These are phyloP conservation scores for Staurois parvus DNA, from an alignment of 2,797 vertebrate genomes.

Conservation along the genomic window DNA sequence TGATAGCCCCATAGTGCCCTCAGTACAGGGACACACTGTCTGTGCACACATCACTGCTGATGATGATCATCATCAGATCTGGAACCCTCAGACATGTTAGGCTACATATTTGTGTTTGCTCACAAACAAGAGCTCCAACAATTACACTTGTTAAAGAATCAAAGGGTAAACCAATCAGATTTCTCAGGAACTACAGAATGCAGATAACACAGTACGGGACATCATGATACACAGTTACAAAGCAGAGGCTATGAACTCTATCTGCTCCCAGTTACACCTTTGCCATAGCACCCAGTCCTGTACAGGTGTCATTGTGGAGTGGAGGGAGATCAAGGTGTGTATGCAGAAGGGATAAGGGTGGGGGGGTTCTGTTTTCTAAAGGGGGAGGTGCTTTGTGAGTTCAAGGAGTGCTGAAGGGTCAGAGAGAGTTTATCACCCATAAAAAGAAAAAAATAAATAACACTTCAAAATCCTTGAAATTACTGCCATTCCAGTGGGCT, in stretches of 20 bases:
- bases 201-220: neutral
- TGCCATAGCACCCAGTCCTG: neutral
- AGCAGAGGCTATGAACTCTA: neutral
- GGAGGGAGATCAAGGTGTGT: slow-evolving; percentile 51
- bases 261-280: slow-evolving; percentile 7
- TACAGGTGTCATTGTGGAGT: slow-evolving; percentile 4
- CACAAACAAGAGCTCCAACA: neutral
- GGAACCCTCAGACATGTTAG: too few relatives aligned
- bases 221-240: neutral
- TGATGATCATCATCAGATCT: too few relatives aligned
- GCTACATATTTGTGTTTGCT: neutral
- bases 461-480: slow-evolving; percentile 62
- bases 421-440: slow-evolving; percentile 61
- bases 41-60: too few relatives aligned
- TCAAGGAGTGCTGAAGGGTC: slow-evolving; percentile 58
- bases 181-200: too few relatives aligned
- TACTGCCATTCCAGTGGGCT: slow-evolving; percentile 55
- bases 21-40: too few relatives aligned
- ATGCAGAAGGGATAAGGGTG: slow-evolving; percentile 9
- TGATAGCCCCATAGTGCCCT: too few relatives aligned
- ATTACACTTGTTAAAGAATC: neutral
- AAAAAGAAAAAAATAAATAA: slow-evolving; percentile 57
- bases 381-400: slow-evolving; percentile 53
- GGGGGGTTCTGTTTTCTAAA: slow-evolving; percentile 53
- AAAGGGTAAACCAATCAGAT: neutral